These are phyloP conservation scores for Melanotaenia nigrans DNA, from an alignment of 2,797 vertebrate species.

Conservation along the genomic window DNA sequence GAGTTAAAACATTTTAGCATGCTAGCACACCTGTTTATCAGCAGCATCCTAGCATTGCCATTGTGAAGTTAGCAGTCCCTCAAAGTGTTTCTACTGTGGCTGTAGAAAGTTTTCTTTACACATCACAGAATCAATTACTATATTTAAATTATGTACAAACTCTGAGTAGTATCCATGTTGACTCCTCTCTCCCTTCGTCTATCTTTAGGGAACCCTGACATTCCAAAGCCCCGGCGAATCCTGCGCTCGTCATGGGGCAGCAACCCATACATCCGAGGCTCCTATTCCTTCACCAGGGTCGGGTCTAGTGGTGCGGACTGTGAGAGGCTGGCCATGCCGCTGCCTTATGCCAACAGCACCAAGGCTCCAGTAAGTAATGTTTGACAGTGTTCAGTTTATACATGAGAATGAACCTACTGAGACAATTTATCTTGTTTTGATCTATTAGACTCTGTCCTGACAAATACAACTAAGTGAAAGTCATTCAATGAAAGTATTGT, in stretches of 20 bases:
- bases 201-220: conserved; percentile 92
- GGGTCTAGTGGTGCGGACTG: conserved; percentile 95
- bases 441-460: background rate
- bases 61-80: background rate
- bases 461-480: too few species aligned
- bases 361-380: conserved; percentile 88
- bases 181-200: background rate
- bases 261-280: conserved; percentile 93
- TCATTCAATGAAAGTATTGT: background rate
- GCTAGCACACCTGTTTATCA: conserved; percentile 1
- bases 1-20: background rate
- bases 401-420: background rate
- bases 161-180: background rate
- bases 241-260: conserved; percentile 98
- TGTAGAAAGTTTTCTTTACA: background rate
- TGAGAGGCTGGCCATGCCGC: conserved; percentile 93
- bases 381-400: background rate
- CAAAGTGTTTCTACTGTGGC: background rate
- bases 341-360: conserved; percentile 94
- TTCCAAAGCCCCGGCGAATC: conserved; percentile 96
- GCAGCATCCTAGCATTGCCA: background rate
- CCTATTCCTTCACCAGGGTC: conserved; percentile 98
- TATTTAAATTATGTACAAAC: background rate
- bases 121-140: background rate
- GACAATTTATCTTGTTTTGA: background rate